phyloP scores from a whole-genome alignment of 1,140 invertebrate species.

The Atopsyche davidsoni region DNA sequence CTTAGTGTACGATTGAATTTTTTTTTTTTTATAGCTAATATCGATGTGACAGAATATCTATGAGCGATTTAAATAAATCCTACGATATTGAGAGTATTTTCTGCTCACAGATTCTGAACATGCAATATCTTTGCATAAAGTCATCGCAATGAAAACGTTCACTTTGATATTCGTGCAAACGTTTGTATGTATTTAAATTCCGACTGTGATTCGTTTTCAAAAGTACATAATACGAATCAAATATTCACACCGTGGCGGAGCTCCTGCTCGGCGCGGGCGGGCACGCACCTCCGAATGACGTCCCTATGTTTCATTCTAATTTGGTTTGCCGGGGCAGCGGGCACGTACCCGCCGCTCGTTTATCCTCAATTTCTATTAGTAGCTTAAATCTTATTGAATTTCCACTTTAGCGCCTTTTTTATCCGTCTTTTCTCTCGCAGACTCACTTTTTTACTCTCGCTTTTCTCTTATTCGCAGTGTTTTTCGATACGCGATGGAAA shows the following conservation, averaged over 20 bases:
- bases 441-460: conserved; percentile 22
- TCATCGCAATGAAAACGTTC: too few relatives aligned
- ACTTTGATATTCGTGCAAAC: too few relatives aligned
- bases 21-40: too few relatives aligned
- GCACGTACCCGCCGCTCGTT: conserved; percentile 27
- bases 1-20: too few relatives aligned
- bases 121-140: too few relatives aligned
- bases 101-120: too few relatives aligned
- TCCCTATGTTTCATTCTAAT: conserved; percentile 25
- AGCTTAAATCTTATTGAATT: conserved; percentile 31
- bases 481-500: conserved; percentile 21
- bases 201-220: too few relatives aligned
- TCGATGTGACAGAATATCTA: too few relatives aligned
- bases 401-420: conserved; percentile 29
- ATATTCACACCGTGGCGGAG: conserved; percentile 9
- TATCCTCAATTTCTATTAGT: conserved; percentile 31
- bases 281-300: not conserved
- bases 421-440: conserved; percentile 10
- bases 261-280: not conserved
- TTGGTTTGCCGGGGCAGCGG: conserved; percentile 24
- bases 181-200: too few relatives aligned
- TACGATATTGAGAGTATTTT: too few relatives aligned
- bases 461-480: conserved; percentile 26
- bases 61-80: too few relatives aligned
- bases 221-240: conserved; percentile 8